A percentile compares a stretch with the other conserved stretches of the same genome.
Conservation (phyloP, 1,140 invertebrate species). For the Phymorhynchus buccinoides region DNA sequence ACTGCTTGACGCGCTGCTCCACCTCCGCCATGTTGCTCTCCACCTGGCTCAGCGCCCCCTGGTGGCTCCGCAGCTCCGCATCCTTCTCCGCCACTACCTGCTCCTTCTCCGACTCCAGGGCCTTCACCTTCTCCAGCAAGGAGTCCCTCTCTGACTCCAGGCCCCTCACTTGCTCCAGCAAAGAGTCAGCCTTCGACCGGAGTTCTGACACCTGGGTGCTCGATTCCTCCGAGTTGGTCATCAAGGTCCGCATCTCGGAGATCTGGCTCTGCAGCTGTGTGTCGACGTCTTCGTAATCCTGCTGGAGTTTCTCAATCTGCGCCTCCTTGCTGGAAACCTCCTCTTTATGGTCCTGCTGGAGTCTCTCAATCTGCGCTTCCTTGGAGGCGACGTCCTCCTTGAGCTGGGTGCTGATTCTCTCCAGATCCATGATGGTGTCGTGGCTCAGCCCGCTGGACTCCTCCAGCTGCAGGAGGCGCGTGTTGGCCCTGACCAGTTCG, state of each 20-base stretch:
- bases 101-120: slow-evolving; percentile 43
- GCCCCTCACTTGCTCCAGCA: slow-evolving; percentile 45
- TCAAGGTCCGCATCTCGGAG: slow-evolving; percentile 33
- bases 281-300: neutral
- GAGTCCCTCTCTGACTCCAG: slow-evolving; percentile 43
- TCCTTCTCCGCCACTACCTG: slow-evolving; percentile 36
- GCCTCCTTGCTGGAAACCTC: slow-evolving; percentile 41
- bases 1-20: slow-evolving; percentile 40
- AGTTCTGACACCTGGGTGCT: slow-evolving; percentile 62
- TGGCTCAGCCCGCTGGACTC: slow-evolving; percentile 51
- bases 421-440: slow-evolving; percentile 61
- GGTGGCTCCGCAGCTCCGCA: slow-evolving; percentile 35
- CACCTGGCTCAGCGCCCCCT: slow-evolving; percentile 32
- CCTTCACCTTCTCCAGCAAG: slow-evolving; percentile 40
- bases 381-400: slow-evolving; percentile 43
- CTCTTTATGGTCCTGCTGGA: slow-evolving; percentile 41
- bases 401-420: slow-evolving; percentile 55
- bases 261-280: slow-evolving; percentile 23
- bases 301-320: slow-evolving; percentile 32
- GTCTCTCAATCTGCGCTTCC: slow-evolving; percentile 33
- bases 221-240: slow-evolving; percentile 57
- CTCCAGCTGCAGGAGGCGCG: slow-evolving; percentile 62
- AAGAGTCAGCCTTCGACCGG: slow-evolving; percentile 53
- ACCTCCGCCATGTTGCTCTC: slow-evolving; percentile 19
- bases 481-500: slow-evolving; percentile 65